Base-by-base conservation (phyloP, 1,140 invertebrate genomes). In the Onthophagus taurus region DNA sequence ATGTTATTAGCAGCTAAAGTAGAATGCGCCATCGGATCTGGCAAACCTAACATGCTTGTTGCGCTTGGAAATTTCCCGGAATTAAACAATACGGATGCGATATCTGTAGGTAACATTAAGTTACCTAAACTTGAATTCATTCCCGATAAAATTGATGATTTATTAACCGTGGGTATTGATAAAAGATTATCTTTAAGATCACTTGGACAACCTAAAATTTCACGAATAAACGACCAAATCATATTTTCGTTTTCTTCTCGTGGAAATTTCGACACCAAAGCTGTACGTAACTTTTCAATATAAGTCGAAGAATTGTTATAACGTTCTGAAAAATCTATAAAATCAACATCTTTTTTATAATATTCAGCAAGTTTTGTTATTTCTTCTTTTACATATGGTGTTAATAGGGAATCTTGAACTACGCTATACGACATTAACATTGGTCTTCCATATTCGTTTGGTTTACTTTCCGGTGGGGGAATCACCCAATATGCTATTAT, bases 401-500 rank as follows among this genome's bases (percentile, higher is more conserved):
- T 80, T 24, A 94, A 68, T 57, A 83, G 83, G 21, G 80, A 78
- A 60, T 95, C 90, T 54, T 89, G 81, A 4, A 82, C 69, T 38
- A 90, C 77, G 45, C 78, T 85, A 53, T 89, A 93, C 51, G 84
- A 83, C 66, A 96, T 81, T 7, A 86, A 69, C 78, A 95, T 86
- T 1, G 92, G 90, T 23, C 86, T 76, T 0, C 89, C 89, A 69
- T 92, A 92, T 63, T 96, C 91, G 23, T 85, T 79, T 3, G 88
- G 87, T 54, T 85, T 78, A 55, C 86, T 85, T 69, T 96, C 92
- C 21, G 86, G 83, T 11, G 92, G 91, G 13, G 93, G 91, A 68
- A 92, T 80, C 2, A 94, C 90, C 91, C 92, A 96, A 62, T 87
- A 96, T 42, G 87, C 83, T 39, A 85, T 84, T 26, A 93, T 76